phyloP scores from a whole-genome alignment of 2,113 vertebrate species.

The Poecile atricapillus region DNA sequence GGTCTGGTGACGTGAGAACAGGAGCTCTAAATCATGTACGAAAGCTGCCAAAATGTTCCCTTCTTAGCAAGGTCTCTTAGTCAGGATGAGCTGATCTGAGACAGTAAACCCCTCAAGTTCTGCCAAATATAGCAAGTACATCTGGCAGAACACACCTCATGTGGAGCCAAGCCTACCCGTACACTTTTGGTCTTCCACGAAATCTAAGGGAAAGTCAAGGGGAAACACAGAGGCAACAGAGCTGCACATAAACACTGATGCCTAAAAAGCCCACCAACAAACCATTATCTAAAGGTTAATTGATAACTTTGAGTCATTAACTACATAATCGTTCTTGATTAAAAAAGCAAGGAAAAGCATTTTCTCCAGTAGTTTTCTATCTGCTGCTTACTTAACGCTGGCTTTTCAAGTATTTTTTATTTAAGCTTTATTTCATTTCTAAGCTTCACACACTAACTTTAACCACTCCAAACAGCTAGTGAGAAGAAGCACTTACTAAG shows the following conservation, averaged over 20 bases:
- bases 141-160: slow-evolving; percentile 35
- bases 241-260: background rate
- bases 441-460: background rate
- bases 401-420: background rate
- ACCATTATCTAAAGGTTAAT: background rate
- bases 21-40: background rate
- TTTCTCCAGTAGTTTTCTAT: background rate
- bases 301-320: background rate
- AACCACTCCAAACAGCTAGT: background rate
- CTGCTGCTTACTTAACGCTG: background rate
- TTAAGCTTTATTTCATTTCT: background rate
- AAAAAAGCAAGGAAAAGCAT: background rate
- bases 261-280: background rate
- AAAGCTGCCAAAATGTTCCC: slow-evolving; percentile 54
- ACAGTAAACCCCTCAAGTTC: slow-evolving; percentile 31
- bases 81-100: slow-evolving; percentile 12
- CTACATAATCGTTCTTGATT: background rate
- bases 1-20: background rate
- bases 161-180: background rate
- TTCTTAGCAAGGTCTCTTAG: slow-evolving; percentile 19
- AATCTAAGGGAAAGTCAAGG: background rate
- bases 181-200: background rate
- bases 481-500: background rate
- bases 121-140: slow-evolving; percentile 45
- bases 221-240: background rate